phyloP scores from a whole-genome alignment of 64 coral and sea anemone species.

The Montipora capricornis region DNA sequence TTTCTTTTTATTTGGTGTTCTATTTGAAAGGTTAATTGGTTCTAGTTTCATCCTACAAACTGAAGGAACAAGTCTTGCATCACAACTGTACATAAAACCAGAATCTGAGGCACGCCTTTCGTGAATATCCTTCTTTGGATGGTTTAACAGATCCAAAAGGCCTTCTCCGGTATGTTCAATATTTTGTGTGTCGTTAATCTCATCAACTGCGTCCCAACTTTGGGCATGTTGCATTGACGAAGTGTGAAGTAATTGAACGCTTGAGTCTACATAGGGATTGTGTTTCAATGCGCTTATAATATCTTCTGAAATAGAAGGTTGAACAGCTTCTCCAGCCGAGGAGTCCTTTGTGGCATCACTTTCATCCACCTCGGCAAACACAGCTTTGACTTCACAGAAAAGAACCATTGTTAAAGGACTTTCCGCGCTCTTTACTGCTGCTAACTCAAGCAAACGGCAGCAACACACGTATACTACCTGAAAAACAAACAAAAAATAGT shows the following conservation, averaged over 20 bases:
- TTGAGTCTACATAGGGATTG: conserved; percentile 84
- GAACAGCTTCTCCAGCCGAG: neutral
- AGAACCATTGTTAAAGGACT: conserved; percentile 61
- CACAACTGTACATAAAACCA: neutral
- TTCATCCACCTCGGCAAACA: conserved; percentile 64
- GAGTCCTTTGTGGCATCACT: conserved; percentile 48
- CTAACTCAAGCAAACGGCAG: conserved; percentile 78
- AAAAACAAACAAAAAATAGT: neutral
- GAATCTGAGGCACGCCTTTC: neutral
- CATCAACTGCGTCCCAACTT: conserved; percentile 14
- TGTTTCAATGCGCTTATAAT: conserved; percentile 61
- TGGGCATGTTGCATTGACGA: neutral
- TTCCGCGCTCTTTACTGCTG: conserved; percentile 62
- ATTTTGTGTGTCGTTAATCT: neutral
- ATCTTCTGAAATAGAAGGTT: conserved; percentile 24
- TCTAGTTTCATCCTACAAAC: neutral
- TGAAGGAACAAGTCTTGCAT: neutral
- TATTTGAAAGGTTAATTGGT: conserved; percentile 21
- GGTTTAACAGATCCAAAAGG: neutral
- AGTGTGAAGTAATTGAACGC: neutral
- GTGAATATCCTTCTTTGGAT: neutral
- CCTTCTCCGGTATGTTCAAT: neutral
- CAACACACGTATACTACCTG: conserved; percentile 75
- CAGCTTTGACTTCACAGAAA: conserved; percentile 45
- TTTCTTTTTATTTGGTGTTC: neutral